phyloP scores from a whole-genome alignment of 2,113 vertebrate species.

The Urocitellus parryii region DNA sequence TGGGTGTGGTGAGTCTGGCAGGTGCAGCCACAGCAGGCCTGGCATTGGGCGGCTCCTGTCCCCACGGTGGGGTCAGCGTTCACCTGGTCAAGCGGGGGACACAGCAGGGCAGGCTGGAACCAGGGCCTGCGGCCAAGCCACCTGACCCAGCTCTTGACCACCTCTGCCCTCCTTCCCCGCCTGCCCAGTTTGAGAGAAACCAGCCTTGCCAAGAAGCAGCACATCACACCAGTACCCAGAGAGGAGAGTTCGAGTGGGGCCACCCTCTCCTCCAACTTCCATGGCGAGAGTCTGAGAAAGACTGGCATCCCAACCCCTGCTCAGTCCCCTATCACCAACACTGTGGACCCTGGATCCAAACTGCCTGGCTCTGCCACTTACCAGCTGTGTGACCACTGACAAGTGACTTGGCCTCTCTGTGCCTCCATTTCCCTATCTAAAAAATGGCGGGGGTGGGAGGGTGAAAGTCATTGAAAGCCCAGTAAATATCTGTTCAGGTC shows the following conservation, averaged over 20 bases:
- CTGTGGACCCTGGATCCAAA: background rate
- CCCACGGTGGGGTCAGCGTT: background rate
- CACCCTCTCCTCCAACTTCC: background rate
- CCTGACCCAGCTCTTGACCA: background rate
- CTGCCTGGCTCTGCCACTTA: background rate
- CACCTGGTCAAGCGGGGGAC: background rate
- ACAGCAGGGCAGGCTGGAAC: background rate
- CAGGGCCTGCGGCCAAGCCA: background rate
- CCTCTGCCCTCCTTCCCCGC: background rate
- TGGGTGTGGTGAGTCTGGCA: background rate
- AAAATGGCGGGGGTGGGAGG: background rate
- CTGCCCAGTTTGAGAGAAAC: background rate
- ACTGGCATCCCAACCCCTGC: accelerated
- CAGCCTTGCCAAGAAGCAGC: background rate
- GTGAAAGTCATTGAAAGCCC: accelerated
- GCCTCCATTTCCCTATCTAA: background rate
- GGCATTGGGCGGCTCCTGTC: background rate
- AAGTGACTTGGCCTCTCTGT: background rate
- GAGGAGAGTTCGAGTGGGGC: accelerated
- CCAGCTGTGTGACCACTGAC: background rate
- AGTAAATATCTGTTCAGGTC: accelerated
- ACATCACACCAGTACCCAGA: accelerated
- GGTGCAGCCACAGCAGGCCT: background rate
- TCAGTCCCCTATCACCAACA: accelerated
- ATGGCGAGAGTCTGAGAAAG: accelerated